Evolutionary conservation across 53 echinoderm and acorn worm species (phyloP), one percentile per base, ranked within the genome.

Genomic region (Arbacia lixula): DNA sequence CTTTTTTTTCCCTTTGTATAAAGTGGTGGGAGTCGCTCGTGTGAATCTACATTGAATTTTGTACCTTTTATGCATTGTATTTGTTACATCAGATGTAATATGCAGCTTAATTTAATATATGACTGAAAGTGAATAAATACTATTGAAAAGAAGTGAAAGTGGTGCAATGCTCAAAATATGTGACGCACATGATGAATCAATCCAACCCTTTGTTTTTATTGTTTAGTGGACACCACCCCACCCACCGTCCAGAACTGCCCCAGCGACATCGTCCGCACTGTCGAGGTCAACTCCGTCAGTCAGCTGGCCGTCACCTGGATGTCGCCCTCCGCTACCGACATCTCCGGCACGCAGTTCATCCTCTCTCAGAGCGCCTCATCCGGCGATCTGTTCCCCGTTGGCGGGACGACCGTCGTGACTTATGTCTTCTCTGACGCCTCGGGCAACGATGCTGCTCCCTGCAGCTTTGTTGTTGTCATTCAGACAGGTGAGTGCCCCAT

Each of bases 161-260:
- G n/a, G n/a, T n/a, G n/a, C n/a, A n/a, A n/a, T n/a, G n/a, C n/a
- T n/a, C n/a, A n/a, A n/a, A n/a, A n/a, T n/a, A n/a, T n/a, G n/a
- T n/a, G n/a, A n/a, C n/a, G n/a, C n/a, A n/a, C n/a, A n/a, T n/a
- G n/a, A n/a, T n/a, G n/a, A n/a, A n/a, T n/a, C n/a, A n/a, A n/a
- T n/a, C n/a, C n/a, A n/a, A n/a, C n/a, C n/a, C n/a, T n/a, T n/a
- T n/a, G n/a, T n/a, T n/a, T n/a, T n/a, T n/a, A n/a, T n/a, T n/a
- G n/a, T 66, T 4, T 41, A 78, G 78, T 36, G 39, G 89, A 89
- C 38, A 84, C 79, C 22, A 89, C 89, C 1, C 85, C 89, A 41
- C 89, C 89, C 21, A 71, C 60, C 5, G 77, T 89, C 50, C 3
- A 21, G 32, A 78, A 85, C 71, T 89, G 89, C 38, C 89, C 89